phyloP scores from a whole-genome alignment of 2,888 invertebrate genomes.

The Ferrisia virgata region DNA sequence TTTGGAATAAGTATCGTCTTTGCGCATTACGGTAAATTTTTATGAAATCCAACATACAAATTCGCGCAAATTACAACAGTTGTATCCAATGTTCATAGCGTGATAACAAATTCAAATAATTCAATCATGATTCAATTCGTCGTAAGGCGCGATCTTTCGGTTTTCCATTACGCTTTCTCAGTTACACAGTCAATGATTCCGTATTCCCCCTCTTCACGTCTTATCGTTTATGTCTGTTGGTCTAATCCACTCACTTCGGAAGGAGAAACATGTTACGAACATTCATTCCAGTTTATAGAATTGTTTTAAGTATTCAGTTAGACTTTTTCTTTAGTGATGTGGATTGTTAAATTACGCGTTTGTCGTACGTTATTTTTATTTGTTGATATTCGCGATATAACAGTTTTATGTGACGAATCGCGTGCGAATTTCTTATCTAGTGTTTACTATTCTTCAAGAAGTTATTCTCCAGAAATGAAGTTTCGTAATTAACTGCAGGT shows the following conservation, averaged over 20 bases:
- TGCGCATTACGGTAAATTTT: too few species aligned
- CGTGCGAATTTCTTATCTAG: background rate
- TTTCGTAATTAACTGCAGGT: background rate
- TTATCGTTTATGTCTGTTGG: background rate
- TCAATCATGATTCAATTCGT: too few species aligned
- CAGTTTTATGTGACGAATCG: background rate
- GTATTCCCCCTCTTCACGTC: background rate
- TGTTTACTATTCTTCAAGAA: background rate
- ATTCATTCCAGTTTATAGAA: conserved; percentile 11
- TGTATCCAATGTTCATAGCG: too few species aligned
- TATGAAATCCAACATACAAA: too few species aligned
- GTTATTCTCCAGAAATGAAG: background rate
- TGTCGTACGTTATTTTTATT: background rate
- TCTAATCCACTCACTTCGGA: background rate
- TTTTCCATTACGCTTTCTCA: background rate
- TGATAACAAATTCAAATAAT: too few species aligned
- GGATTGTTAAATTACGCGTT: background rate
- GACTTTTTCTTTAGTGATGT: conserved; percentile 4
- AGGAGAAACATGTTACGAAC: conserved; percentile 12
- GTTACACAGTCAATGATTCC: conserved; percentile 9
- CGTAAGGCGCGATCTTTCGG: background rate
- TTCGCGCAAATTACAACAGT: too few species aligned
- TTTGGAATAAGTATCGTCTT: too few species aligned
- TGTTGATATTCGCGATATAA: background rate
- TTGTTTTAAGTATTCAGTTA: conserved; percentile 10